Evolutionary conservation across 2,888 invertebrate genomes (phyloP).

Genomic region (Callosobruchus maculatus): DNA sequence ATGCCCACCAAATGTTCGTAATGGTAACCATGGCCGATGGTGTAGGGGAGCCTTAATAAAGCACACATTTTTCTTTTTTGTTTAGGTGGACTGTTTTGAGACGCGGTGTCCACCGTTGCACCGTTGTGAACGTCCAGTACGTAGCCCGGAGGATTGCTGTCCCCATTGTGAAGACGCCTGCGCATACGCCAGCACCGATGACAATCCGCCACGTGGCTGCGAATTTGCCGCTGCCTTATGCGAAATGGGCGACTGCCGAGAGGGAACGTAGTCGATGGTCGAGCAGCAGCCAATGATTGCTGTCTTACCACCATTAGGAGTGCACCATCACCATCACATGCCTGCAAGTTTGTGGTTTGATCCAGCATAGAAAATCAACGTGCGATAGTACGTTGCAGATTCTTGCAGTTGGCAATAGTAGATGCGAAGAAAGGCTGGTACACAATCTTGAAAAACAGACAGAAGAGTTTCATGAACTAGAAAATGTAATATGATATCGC

Average conservation of each 20-base stretch:
- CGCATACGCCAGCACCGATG: slow-evolving; percentile 23
- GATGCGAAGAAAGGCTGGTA: neutral
- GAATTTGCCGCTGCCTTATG: neutral
- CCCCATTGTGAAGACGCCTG: slow-evolving; percentile 63
- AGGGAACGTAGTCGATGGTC: neutral
- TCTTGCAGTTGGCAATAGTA: neutral
- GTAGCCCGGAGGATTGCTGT: slow-evolving; percentile 67
- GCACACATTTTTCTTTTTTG: too few species aligned
- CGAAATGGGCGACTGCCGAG: neutral
- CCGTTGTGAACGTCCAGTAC: slow-evolving; percentile 59
- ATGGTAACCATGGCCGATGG: too few species aligned
- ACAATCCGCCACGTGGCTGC: neutral
- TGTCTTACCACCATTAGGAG: neutral
- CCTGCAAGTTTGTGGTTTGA: too few species aligned
- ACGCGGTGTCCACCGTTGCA: slow-evolving; percentile 73
- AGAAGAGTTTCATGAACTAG: too few species aligned
- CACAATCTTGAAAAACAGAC: too few species aligned
- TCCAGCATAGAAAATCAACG: neutral
- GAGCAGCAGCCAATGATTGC: neutral
- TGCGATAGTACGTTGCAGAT: neutral
- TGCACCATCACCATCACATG: too few species aligned
- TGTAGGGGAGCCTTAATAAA: too few species aligned
- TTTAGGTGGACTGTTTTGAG: slow-evolving; percentile 72
- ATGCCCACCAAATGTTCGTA: too few species aligned
- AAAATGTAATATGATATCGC: too few species aligned